Percentiles rank a stretch among this genome's conserved stretches.
These are phyloP conservation scores for Indri indri DNA, from an alignment of 2,113 vertebrate genomes.

Conservation along the genomic window DNA sequence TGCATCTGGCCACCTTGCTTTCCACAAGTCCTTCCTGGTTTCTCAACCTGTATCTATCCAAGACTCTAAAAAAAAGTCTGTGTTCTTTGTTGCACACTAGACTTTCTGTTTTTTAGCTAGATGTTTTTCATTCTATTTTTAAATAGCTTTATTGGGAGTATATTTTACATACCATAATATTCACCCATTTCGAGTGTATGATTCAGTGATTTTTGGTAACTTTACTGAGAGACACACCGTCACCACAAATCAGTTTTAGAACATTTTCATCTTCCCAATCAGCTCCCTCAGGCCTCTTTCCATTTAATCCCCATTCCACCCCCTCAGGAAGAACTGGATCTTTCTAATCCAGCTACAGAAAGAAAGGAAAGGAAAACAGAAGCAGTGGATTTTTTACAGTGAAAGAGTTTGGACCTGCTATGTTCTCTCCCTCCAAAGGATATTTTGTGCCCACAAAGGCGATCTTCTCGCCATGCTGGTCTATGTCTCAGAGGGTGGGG, in stretches of 20 bases:
- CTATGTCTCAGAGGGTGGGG: neutral
- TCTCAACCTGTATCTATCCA: neutral
- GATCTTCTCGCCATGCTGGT: neutral
- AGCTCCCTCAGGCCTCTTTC: neutral
- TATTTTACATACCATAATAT: neutral
- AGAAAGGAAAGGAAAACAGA: neutral
- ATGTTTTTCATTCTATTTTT: neutral
- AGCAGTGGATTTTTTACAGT: neutral
- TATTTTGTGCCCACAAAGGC: neutral
- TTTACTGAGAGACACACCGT: neutral
- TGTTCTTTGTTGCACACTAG: neutral
- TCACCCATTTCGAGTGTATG: neutral
- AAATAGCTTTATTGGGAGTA: neutral
- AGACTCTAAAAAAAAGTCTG: neutral
- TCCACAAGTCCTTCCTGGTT: neutral
- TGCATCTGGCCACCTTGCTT: rapidly evolving
- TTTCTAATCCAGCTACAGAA: neutral
- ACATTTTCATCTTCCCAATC: neutral
- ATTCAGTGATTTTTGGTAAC: neutral
- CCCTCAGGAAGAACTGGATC: neutral
- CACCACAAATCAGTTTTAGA: neutral
- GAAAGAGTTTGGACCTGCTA: neutral
- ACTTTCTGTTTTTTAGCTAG: neutral
- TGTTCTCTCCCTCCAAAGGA: neutral
- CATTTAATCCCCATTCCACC: neutral